Percentiles rank a stretch among this genome's conserved stretches.
Evolutionary conservation across 2,113 vertebrate genomes (phyloP).

Genomic region (Psittacula cyanocephala): DNA sequence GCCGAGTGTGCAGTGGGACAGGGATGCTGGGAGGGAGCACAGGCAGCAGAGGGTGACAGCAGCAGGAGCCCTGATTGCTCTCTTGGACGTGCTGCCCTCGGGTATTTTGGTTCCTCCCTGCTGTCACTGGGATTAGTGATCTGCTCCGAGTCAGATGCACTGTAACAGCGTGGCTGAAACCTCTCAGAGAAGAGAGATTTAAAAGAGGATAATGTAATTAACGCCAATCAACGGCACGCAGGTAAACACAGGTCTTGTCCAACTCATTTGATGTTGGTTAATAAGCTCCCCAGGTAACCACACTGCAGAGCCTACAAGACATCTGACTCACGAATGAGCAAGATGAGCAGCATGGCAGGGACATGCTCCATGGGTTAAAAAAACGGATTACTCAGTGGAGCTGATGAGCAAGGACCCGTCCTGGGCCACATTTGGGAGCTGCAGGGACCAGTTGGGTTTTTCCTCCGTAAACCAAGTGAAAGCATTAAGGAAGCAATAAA

Average conservation of each 20-base stretch:
- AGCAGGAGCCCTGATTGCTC: neutral
- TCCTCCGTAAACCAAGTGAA: neutral
- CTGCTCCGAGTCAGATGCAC: neutral
- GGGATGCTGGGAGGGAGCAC: neutral
- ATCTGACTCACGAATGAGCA: neutral
- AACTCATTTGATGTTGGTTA: neutral
- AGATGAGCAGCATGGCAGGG: neutral
- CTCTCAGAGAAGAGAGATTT: neutral
- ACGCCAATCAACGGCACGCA: neutral
- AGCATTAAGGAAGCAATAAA: neutral
- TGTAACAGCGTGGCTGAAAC: neutral
- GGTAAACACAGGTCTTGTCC: slow-evolving; percentile 30
- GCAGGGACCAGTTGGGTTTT: neutral
- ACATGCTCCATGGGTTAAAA: fast-evolving
- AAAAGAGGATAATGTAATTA: slow-evolving; percentile 38
- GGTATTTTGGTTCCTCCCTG: neutral
- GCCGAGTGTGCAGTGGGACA: neutral
- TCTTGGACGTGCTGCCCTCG: fast-evolving
- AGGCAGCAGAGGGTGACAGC: neutral
- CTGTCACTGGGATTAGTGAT: neutral
- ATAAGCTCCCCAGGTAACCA: slow-evolving; percentile 31
- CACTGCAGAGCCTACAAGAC: neutral
- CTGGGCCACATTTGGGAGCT: neutral
- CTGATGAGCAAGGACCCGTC: fast-evolving
- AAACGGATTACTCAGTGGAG: neutral